Evolutionary conservation across 1,140 invertebrate genomes (phyloP), one percentile per base, ranked within the genome.

Genomic region (Rhizoglyphus robini): DNA sequence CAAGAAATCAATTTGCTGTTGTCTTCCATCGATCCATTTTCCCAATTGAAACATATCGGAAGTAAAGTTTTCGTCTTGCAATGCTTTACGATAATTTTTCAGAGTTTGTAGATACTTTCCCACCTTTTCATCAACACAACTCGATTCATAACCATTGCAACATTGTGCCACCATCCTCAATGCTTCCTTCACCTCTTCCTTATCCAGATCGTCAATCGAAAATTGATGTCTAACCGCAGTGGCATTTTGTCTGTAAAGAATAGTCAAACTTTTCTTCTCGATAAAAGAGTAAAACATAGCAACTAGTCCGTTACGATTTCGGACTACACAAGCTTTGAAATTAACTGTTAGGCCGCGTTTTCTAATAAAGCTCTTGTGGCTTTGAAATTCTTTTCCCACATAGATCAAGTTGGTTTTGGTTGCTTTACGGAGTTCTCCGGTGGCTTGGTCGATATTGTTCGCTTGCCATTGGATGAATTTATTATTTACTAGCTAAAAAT

Each of bases 341-440:
- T 87, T 85, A 74, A 92, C 92, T 23, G 88, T 86, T 67, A 93
- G 76, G 75, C 92, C 92, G 69, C 89, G 81, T 66, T 89, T 82
- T 75, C 93, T 89, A 0, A 88, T 88, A 29, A 91, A 85, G 74
- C 88, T 84, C 51, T 92, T 81, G 41, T 85, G 84, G 70, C 85
- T 88, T 49, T 86, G 74, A 76, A 88, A 93, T 20, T 86, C 86
- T n/a, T n/a, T n/a, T n/a, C n/a, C n/a, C n/a, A n/a, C n/a, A n/a
- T n/a, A n/a, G n/a, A n/a, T n/a, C n/a, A 69, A 82, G 79, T 30
- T 82, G 83, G 41, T 86, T 80, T 72, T 86, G 91, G 66, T 92
- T 83, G 11, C 90, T 77, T 57, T 83, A 87, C 2, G 57, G 68
- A 61, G 68, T 72, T 65, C 0, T 68, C 36, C 13, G 60, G 61